phyloP scores from a whole-genome alignment of 1,140 invertebrate genomes.

The Orchesella cincta region DNA sequence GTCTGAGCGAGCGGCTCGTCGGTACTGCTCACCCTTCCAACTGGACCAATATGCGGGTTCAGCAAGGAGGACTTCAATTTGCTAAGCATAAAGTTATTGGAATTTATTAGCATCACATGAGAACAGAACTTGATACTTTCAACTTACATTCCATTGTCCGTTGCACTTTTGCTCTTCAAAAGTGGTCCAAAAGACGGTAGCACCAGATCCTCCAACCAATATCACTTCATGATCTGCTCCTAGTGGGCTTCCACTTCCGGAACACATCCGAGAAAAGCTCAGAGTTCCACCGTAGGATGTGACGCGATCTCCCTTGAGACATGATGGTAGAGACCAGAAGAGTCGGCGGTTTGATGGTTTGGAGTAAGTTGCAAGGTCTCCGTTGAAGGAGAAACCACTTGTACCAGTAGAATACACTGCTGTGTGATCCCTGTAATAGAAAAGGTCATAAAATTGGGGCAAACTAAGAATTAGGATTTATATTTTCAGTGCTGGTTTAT shows the following conservation, averaged over 20 bases:
- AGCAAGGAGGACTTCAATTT: constrained; percentile 1
- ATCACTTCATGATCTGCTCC: constrained; percentile 38
- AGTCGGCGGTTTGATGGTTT: not conserved
- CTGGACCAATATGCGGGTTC: not conserved
- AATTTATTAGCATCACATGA: not conserved
- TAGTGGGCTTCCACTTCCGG: constrained; percentile 3
- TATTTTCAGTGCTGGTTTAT: too few relatives aligned
- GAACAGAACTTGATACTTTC: too few relatives aligned
- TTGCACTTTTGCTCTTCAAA: constrained; percentile 2
- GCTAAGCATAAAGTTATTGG: too few relatives aligned
- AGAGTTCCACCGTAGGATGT: constrained; percentile 39
- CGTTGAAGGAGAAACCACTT: not conserved
- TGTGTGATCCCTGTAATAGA: too few relatives aligned
- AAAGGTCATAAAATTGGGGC: too few relatives aligned
- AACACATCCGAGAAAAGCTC: constrained; percentile 15
- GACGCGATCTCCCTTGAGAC: constrained; percentile 22
- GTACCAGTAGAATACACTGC: not conserved
- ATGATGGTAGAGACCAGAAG: constrained; percentile 12
- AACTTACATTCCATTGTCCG: not conserved
- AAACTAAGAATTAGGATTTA: too few relatives aligned
- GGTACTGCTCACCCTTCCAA: not conserved
- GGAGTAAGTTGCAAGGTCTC: not conserved
- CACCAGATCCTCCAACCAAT: constrained; percentile 31
- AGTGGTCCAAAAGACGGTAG: constrained; percentile 33
- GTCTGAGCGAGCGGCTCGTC: constrained; percentile 8